Conservation (phyloP, 2,888 invertebrate genomes). For the Trileptium ribeirensis region DNA sequence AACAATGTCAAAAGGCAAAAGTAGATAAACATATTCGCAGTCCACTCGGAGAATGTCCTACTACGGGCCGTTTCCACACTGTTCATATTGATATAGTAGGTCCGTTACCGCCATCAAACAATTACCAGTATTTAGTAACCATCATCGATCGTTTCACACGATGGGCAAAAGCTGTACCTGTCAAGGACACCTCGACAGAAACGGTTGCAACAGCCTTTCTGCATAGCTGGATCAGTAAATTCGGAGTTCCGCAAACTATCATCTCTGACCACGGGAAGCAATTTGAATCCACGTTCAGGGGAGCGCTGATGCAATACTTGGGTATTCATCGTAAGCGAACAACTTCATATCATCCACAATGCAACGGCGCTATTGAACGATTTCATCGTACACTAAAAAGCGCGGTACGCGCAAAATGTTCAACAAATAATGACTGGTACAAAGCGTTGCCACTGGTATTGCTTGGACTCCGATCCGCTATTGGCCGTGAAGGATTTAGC, state of each 20-base stretch:
- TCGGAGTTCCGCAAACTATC: background rate
- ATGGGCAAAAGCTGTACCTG: background rate
- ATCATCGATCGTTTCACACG: background rate
- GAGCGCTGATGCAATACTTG: background rate
- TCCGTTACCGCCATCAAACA: background rate
- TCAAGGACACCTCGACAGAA: background rate
- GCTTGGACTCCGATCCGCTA: background rate
- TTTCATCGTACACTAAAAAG: slow-evolving; percentile 5
- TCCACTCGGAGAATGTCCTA: background rate
- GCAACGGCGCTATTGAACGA: slow-evolving; percentile 3
- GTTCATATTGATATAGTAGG: slow-evolving; percentile 7
- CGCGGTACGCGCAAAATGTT: background rate
- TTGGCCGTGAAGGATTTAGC: background rate
- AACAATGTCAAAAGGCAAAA: background rate
- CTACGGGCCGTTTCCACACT: background rate
- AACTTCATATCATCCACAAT: background rate
- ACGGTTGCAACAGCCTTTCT: background rate
- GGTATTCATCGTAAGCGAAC: background rate
- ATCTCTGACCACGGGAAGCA: background rate
- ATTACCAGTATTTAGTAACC: background rate
- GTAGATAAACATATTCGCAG: background rate
- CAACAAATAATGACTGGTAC: background rate
- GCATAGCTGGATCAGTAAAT: background rate
- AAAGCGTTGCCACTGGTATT: slow-evolving; percentile 4
- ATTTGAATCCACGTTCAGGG: background rate